These are phyloP conservation scores for Loripinus fragilis DNA, from an alignment of 2,888 invertebrate genomes.

Conservation along the genomic window DNA sequence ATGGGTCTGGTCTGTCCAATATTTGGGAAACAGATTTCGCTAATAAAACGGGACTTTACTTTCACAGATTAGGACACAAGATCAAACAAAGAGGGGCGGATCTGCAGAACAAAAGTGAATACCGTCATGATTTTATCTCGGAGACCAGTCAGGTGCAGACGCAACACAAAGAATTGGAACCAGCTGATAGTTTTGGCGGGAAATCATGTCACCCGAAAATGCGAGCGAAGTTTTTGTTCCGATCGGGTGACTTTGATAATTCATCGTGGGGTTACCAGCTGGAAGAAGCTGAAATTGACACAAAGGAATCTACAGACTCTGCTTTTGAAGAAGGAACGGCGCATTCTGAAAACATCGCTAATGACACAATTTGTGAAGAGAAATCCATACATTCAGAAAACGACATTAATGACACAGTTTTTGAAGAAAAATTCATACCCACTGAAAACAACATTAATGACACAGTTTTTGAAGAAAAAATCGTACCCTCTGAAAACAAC, in stretches of 20 bases:
- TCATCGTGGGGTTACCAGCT: constrained; percentile 55
- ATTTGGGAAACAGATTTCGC: constrained; percentile 53
- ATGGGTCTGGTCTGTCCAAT: constrained; percentile 29
- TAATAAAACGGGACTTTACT: constrained; percentile 19
- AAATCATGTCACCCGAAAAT: constrained; percentile 61
- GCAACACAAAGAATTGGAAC: constrained; percentile 20
- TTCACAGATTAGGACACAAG: constrained; percentile 10
- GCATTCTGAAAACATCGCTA: not conserved
- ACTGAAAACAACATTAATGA: not conserved
- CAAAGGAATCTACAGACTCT: constrained; percentile 7
- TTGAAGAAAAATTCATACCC: not conserved
- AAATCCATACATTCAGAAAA: too few species aligned
- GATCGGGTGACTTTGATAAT: constrained; percentile 54
- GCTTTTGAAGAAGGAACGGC: not conserved
- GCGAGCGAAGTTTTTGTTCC: constrained; percentile 60
- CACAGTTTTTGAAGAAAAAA: too few species aligned
- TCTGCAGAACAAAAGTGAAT: not conserved
- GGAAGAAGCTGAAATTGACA: constrained; percentile 25
- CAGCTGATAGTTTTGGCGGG: constrained; percentile 51
- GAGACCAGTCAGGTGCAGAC: constrained; percentile 17
- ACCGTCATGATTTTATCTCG: not conserved
- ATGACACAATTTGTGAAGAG: not conserved
- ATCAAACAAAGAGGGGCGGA: constrained; percentile 8
- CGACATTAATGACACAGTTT: not conserved
- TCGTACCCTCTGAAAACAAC: not conserved